A percentile compares a stretch with the other conserved stretches of the same genome.
These are phyloP conservation scores for Miniopterus natalensis DNA, from an alignment of 2,113 vertebrate genomes.

Conservation along the genomic window DNA sequence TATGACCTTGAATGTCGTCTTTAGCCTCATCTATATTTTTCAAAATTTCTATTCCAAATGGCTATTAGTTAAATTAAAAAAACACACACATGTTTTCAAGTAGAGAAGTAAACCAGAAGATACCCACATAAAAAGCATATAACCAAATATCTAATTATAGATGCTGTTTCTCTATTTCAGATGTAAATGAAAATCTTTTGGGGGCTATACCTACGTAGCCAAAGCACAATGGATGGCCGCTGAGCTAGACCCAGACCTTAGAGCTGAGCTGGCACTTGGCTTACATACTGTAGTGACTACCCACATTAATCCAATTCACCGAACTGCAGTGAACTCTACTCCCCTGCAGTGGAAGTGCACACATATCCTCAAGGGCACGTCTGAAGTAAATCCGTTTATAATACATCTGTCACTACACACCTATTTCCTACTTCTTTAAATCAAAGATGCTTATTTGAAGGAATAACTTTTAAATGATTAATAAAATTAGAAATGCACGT, in stretches of 20 bases:
- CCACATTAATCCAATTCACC: not conserved
- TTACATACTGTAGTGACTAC: not conserved
- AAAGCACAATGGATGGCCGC: too few relatives aligned
- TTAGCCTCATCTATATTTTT: conserved; percentile 27
- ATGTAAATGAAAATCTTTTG: not conserved
- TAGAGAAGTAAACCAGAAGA: not conserved
- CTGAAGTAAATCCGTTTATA: not conserved
- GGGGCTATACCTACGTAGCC: not conserved
- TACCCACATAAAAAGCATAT: not conserved
- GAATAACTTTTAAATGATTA: conserved; percentile 6
- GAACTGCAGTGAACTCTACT: not conserved
- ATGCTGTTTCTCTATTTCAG: not conserved
- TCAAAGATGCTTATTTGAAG: not conserved
- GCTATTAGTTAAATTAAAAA: not conserved
- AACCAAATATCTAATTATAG: not conserved
- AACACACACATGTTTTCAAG: not conserved
- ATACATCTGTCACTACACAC: not conserved
- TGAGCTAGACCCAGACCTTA: not conserved
- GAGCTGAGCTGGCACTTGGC: not conserved
- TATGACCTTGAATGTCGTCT: not conserved
- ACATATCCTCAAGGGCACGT: not conserved
- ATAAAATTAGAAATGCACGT: not conserved
- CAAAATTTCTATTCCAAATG: conserved; percentile 49
- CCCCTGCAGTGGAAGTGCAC: not conserved
- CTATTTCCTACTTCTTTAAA: not conserved